phyloP scores from a whole-genome alignment of 1,140 invertebrate species.

The Thaumetopoea pityocampa region DNA sequence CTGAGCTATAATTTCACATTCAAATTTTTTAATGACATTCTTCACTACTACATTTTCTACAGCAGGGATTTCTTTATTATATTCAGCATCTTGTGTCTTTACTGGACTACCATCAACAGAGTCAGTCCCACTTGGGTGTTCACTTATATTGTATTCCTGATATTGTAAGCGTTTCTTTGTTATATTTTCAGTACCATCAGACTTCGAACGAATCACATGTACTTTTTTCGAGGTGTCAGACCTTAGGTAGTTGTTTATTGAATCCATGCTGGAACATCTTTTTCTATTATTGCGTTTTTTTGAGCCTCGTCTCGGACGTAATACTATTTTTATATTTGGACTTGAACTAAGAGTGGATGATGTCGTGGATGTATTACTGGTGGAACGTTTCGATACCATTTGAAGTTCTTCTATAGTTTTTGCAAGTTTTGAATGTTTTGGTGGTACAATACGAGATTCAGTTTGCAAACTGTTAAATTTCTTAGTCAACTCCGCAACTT shows the following conservation, averaged over 20 bases:
- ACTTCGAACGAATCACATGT: constrained; percentile 65
- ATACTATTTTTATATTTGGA: constrained; percentile 71
- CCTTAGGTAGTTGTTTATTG: constrained; percentile 58
- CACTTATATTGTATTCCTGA: constrained; percentile 53
- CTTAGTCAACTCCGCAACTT: constrained; percentile 75
- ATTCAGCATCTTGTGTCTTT: constrained; percentile 30
- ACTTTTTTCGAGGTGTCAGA: constrained; percentile 49
- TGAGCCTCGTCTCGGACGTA: constrained; percentile 54
- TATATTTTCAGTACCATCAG: constrained; percentile 64
- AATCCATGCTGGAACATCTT: constrained; percentile 68
- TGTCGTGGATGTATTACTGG: constrained; percentile 63
- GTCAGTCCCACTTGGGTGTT: constrained; percentile 58
- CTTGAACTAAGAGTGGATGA: constrained; percentile 65
- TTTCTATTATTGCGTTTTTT: constrained; percentile 57
- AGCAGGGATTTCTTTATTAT: constrained; percentile 26
- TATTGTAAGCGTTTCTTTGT: constrained; percentile 57
- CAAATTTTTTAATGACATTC: constrained; percentile 66
- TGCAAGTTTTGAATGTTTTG: constrained; percentile 62
- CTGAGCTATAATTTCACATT: constrained; percentile 64
- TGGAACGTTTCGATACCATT: constrained; percentile 37
- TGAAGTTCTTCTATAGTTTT: constrained; percentile 64
- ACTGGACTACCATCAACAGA: constrained; percentile 55
- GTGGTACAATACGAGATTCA: constrained; percentile 43
- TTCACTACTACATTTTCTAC: constrained; percentile 51
- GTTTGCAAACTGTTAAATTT: constrained; percentile 75